Evolutionary conservation across 2,888 invertebrate genomes (phyloP).

Genomic region (Perdita meconis): DNA sequence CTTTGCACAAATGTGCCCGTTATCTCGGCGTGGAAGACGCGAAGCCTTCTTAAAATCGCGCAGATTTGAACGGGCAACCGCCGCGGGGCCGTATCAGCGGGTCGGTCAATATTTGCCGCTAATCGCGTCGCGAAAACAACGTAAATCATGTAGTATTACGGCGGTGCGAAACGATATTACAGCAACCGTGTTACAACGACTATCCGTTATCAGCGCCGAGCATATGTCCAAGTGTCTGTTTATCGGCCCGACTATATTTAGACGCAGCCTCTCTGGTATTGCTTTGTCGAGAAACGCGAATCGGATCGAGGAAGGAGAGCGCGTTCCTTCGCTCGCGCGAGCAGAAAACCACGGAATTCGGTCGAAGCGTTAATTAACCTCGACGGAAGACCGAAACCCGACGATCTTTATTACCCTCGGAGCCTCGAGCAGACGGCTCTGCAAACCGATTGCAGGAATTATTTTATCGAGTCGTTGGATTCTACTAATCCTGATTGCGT

Average conservation of each 20-base stretch:
- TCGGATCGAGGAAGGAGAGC: slow-evolving; percentile 56
- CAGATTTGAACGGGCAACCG: slow-evolving; percentile 25
- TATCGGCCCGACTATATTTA: slow-evolving; percentile 67
- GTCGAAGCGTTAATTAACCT: neutral
- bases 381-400: neutral
- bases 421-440: neutral
- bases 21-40: neutral
- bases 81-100: slow-evolving; percentile 23
- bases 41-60: slow-evolving; percentile 28
- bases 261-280: slow-evolving; percentile 33
- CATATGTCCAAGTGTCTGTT: slow-evolving; percentile 68
- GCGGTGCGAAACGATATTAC: slow-evolving; percentile 64
- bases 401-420: slow-evolving; percentile 3
- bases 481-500: neutral
- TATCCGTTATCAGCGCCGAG: slow-evolving; percentile 61
- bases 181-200: slow-evolving; percentile 65
- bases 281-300: slow-evolving; percentile 63
- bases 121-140: slow-evolving; percentile 59
- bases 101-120: slow-evolving; percentile 52
- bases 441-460: neutral
- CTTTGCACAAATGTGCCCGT: slow-evolving; percentile 26
- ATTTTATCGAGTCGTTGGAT: neutral
- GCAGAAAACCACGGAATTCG: slow-evolving; percentile 10
- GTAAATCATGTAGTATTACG: slow-evolving; percentile 66
- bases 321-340: slow-evolving; percentile 1